phyloP scores from a whole-genome alignment of 1,140 invertebrate genomes.

The Cyclargus thomasi region DNA sequence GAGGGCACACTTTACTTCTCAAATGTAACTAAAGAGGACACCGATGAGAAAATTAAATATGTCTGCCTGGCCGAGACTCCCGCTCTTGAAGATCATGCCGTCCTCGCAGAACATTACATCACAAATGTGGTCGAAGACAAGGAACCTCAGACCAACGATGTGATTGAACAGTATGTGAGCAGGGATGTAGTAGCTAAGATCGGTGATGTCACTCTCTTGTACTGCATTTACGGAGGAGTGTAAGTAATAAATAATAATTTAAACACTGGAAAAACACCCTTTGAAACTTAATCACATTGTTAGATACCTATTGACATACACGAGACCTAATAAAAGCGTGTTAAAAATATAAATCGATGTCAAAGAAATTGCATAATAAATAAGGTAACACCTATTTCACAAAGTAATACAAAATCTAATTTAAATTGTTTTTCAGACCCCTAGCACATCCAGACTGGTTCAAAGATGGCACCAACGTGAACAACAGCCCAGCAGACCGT shows the following conservation, averaged over 20 bases:
- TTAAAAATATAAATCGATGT: no score
- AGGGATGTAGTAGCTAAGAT: neutral
- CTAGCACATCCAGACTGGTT: slow-evolving; percentile 51
- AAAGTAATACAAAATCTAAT: neutral
- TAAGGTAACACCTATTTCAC: no score
- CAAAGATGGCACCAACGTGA: slow-evolving; percentile 47
- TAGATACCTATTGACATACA: no score
- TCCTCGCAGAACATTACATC: slow-evolving; percentile 18
- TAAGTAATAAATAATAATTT: slow-evolving; percentile 14
- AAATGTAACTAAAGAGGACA: slow-evolving; percentile 22
- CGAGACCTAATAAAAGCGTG: no score
- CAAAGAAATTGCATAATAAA: no score
- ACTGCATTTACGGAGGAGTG: slow-evolving; percentile 24
- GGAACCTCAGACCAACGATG: neutral
- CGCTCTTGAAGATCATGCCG: neutral
- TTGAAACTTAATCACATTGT: no score
- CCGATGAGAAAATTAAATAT: slow-evolving; percentile 7
- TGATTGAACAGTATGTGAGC: slow-evolving; percentile 17
- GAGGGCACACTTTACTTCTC: slow-evolving; percentile 22
- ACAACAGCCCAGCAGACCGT: slow-evolving; percentile 39
- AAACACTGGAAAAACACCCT: no score
- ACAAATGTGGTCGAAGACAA: neutral
- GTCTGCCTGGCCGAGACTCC: slow-evolving; percentile 13
- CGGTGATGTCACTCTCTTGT: slow-evolving; percentile 8
- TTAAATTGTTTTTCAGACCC: slow-evolving; percentile 35